Percentiles rank a stretch among this genome's conserved stretches.
phyloP scores from a whole-genome alignment of 2,888 invertebrate genomes.

The Mimas tiliae region DNA sequence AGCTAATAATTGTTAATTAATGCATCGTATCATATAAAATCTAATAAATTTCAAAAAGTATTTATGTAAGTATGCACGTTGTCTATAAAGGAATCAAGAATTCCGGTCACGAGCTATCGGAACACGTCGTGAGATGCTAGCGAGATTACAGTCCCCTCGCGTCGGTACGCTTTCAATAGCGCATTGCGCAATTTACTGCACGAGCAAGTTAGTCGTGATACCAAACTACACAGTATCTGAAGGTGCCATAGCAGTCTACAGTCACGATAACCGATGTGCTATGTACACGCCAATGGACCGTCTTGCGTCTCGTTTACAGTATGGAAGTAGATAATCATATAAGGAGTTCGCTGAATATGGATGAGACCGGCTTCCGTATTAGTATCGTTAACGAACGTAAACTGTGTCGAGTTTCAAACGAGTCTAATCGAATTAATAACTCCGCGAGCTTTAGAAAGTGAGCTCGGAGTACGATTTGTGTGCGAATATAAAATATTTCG shows the following conservation, averaged over 20 bases:
- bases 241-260: conserved; percentile 61
- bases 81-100: conserved; percentile 45
- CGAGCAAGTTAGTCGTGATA: conserved; percentile 65
- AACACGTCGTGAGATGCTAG: conserved; percentile 68
- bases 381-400: conserved; percentile 24
- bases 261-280: conserved; percentile 63
- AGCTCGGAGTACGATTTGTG: conserved; percentile 10
- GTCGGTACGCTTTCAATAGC: conserved; percentile 67
- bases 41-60: not conserved
- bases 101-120: conserved; percentile 69
- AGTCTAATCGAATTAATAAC: conserved; percentile 24
- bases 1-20: not conserved
- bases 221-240: conserved; percentile 61
- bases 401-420: conserved; percentile 24
- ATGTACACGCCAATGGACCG: conserved; percentile 25
- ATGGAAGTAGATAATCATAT: conserved; percentile 26
- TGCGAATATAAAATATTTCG: conserved; percentile 20
- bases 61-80: conserved; percentile 40
- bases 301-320: conserved; percentile 26
- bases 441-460: conserved; percentile 22
- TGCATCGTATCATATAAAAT: too few relatives aligned
- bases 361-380: conserved; percentile 27
- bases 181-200: conserved; percentile 78
- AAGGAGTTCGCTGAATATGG: conserved; percentile 20
- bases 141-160: conserved; percentile 61